Evolutionary conservation across 2,888 invertebrate genomes (phyloP).

Genomic region (Keiferia lycopersicella): DNA sequence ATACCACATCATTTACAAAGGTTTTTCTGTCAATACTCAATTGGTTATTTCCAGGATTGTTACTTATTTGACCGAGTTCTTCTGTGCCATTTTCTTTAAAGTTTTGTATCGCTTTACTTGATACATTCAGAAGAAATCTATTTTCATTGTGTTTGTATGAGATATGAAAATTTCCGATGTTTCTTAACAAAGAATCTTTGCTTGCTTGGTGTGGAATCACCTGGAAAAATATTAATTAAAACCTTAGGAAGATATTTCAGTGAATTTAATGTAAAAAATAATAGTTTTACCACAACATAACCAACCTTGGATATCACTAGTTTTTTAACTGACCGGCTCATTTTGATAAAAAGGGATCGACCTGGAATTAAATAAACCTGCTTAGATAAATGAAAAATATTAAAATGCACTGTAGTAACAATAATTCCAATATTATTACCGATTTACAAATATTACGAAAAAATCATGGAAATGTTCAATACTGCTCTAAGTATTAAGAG

Average conservation of each 20-base stretch:
- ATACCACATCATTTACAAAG: constrained; percentile 57
- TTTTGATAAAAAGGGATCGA: not conserved
- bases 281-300: constrained; percentile 1
- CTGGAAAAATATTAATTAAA: constrained; percentile 39
- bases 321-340: not conserved
- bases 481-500: not conserved
- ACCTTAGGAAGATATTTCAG: not conserved
- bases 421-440: not conserved
- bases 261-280: not conserved
- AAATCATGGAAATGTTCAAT: not conserved
- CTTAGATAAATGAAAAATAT: not conserved
- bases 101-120: constrained; percentile 30
- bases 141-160: constrained; percentile 58
- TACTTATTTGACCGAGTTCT: not conserved
- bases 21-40: constrained; percentile 51
- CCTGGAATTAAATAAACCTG: not conserved
- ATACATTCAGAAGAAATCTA: constrained; percentile 46
- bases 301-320: constrained; percentile 6
- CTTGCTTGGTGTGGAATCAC: constrained; percentile 39
- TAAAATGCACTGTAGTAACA: not conserved
- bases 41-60: constrained; percentile 34
- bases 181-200: constrained; percentile 38
- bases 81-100: too few species aligned
- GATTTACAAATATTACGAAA: not conserved
- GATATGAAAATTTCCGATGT: constrained; percentile 47